A percentile compares a stretch with the other conserved stretches of the same genome.
phyloP scores from a whole-genome alignment of 2,113 vertebrate genomes.

The Pollachius pollachius region DNA sequence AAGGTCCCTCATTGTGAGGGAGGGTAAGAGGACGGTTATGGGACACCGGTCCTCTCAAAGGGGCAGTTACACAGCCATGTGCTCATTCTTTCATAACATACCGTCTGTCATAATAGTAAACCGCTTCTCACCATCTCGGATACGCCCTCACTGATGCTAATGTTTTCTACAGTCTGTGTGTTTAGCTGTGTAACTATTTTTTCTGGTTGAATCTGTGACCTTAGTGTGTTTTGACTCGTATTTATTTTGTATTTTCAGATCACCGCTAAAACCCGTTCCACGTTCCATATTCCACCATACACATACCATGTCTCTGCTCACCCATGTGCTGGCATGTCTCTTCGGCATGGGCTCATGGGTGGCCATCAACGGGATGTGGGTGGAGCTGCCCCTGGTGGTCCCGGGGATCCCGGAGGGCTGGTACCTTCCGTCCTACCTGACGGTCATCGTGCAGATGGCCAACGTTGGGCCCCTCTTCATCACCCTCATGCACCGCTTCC shows the following conservation, averaged over 20 bases:
- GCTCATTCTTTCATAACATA: no score
- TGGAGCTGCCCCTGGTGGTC: slow-evolving; percentile 81
- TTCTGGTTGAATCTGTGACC: no score
- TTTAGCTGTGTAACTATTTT: no score
- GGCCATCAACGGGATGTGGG: slow-evolving; percentile 86
- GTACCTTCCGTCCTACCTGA: slow-evolving; percentile 82
- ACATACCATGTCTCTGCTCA: slow-evolving; percentile 70
- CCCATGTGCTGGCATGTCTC: slow-evolving; percentile 75
- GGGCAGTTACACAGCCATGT: no score
- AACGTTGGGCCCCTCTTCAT: slow-evolving; percentile 80
- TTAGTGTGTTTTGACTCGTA: no score
- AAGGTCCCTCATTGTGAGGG: slow-evolving; percentile 40
- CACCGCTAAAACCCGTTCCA: slow-evolving; percentile 3
- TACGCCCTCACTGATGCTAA: no score
- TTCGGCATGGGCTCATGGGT: slow-evolving; percentile 85
- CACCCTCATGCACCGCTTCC: slow-evolving; percentile 76
- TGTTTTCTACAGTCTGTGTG: no score
- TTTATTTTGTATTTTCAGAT: slow-evolving; percentile 49
- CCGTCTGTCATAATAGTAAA: no score
- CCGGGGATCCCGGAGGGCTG: slow-evolving; percentile 71
- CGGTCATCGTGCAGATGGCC: slow-evolving; percentile 81
- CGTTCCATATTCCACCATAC: slow-evolving; percentile 1
- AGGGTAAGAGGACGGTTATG: not conserved
- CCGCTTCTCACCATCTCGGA: no score
- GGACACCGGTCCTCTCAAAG: no score